A percentile compares a stretch with the other conserved stretches of the same genome.
Conservation (phyloP, 23 tunicate genomes). For the Ciona savignyi region DNA sequence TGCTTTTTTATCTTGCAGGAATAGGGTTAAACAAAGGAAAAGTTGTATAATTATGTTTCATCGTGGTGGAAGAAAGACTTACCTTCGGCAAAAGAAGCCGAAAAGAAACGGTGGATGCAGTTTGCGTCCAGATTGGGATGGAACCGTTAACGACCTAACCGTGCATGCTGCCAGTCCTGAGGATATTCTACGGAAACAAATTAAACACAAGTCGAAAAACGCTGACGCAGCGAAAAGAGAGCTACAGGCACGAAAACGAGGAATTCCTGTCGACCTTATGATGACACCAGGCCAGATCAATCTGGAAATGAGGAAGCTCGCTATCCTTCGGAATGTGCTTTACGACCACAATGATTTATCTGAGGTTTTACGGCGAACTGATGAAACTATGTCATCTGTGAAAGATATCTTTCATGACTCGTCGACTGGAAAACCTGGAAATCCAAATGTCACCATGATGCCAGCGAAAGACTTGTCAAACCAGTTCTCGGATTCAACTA, state of each 20-base stretch:
- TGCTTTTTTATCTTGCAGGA: no score
- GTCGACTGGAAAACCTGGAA: constrained; percentile 39
- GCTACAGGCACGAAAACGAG: constrained; percentile 44
- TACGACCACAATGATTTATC: constrained; percentile 91
- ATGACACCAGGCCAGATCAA: constrained; percentile 82
- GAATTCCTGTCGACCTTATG: constrained; percentile 57
- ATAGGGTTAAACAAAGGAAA: no score
- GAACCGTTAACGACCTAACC: constrained; percentile 62
- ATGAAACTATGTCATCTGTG: constrained; percentile 83
- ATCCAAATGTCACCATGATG: not conserved
- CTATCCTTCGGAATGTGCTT: constrained; percentile 75
- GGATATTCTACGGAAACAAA: constrained; percentile 56
- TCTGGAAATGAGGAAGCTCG: constrained; percentile 85
- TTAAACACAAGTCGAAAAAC: constrained; percentile 79
- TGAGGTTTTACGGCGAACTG: constrained; percentile 82
- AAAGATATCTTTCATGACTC: constrained; percentile 70
- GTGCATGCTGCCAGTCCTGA: constrained; percentile 83
- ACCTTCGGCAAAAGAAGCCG: not conserved
- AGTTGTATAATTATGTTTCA: no score
- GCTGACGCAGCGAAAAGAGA: constrained; percentile 76
- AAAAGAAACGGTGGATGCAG: constrained; percentile 16
- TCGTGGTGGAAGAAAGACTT: not conserved
- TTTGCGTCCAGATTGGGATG: constrained; percentile 91
- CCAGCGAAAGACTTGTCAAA: not conserved
- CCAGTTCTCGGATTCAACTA: not conserved